Conservation (phyloP, 2,888 invertebrate species). For the Amaurobius ferox region DNA sequence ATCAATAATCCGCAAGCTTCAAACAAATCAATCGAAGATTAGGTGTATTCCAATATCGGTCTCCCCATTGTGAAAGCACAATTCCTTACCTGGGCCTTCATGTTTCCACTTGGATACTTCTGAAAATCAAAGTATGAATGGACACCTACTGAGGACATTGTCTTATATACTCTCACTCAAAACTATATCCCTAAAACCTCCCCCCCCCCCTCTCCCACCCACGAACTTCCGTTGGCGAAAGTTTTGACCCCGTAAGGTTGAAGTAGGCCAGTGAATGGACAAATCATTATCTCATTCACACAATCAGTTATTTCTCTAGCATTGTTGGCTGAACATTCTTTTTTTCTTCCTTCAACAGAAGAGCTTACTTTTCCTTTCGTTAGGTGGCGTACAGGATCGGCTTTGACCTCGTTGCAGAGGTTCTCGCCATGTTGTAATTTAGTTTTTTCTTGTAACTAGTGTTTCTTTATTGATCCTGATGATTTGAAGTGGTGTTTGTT, state of each 20-base stretch:
- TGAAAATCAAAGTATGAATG: constrained; percentile 39
- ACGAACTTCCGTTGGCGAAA: constrained; percentile 57
- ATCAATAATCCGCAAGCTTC: too few species aligned
- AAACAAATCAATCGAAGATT: too few species aligned
- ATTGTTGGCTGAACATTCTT: constrained; percentile 21
- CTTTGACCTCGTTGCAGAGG: constrained; percentile 59
- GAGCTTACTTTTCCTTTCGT: constrained; percentile 60
- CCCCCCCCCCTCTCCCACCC: constrained; percentile 12
- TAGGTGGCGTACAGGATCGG: constrained; percentile 57
- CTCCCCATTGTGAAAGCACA: too few species aligned
- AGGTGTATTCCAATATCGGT: too few species aligned
- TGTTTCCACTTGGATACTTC: constrained; percentile 23
- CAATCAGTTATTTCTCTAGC: constrained; percentile 13
- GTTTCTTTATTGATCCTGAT: constrained; percentile 2
- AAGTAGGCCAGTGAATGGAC: constrained; percentile 68
- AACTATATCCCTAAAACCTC: constrained; percentile 59
- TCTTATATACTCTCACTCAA: constrained; percentile 56
- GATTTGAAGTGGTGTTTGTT: background rate
- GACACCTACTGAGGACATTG: constrained; percentile 6
- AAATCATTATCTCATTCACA: constrained; percentile 53
- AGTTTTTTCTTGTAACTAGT: background rate
- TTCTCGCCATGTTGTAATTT: background rate
- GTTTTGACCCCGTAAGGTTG: constrained; percentile 63
- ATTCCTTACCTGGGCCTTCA: constrained; percentile 41
- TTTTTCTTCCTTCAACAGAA: constrained; percentile 8